Base-by-base conservation (phyloP, 2,888 invertebrate genomes). In the Hetaerina titia region DNA sequence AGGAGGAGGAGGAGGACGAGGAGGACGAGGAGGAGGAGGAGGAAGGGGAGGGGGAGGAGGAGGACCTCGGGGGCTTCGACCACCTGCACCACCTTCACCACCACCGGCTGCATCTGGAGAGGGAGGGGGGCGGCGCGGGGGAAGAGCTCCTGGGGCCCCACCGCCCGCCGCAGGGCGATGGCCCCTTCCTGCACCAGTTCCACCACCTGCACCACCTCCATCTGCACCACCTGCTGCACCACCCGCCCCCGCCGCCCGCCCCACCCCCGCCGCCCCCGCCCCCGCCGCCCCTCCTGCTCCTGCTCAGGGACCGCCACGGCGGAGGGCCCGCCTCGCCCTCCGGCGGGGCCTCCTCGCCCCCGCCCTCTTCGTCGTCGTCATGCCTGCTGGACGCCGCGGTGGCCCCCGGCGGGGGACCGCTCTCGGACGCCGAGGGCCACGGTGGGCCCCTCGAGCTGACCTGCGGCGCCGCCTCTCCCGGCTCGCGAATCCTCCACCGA, bases 151-250 rank as follows among this genome's bases (percentile, higher is more conserved):
- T 81, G 87, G 94, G 94, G 8, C 94, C 90, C 96, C 96, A 96
- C 96, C 96, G 96, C 96, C 96, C 96, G 96, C 96, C 96, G 96
- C 97, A 96, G 96, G 97, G 97, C 97, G 97, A 97, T 96, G 96
- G 96, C 96, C 96, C 96, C 97, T 97, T 97, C 96, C 96, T 97
- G 96, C 96, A 97, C 97, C 96, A 97, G 97, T 96, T 97, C 97
- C 96, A 96, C 96, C 96, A 96, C 96, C 96, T 96, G 96, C 95
- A 96, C 96, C 95, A 96, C 96, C 95, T 96, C 96, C 96, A 96
- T 96, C 95, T 87, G 74, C 94, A 89, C 89, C 94, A 96, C 95
- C 95, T 96, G 96, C 95, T 96, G 96, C 96, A 95, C 96, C 96
- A 96, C 96, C 96, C 97, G 96, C 96, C 97, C 96, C 96, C 97